Evolutionary conservation across 2,888 invertebrate species (phyloP), one percentile per base, ranked within the genome.

Genomic region (Acanthosepion pharaonis): DNA sequence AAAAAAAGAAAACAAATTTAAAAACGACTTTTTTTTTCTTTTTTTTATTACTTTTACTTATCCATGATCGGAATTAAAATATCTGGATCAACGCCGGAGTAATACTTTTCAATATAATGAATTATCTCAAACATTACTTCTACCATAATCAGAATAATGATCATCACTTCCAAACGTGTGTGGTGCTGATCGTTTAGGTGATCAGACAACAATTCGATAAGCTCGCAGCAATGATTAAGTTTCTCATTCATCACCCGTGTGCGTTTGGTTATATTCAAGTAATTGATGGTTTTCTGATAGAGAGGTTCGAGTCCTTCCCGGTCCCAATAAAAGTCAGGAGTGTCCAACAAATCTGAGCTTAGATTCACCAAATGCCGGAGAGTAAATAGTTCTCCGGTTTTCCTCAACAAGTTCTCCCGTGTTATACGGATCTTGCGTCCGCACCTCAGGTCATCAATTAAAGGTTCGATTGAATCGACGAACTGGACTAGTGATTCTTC

Each of bases 251-350:
- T 98, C 0, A 99, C 99, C 98, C 98, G 98, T 20, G 99, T 99
- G 95, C 99, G 98, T 96, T 98, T 98, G 0, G 98, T 98, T 95
- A 99, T 98, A 95, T 98, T 98, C 96, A 99, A 98, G 97, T 99
- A 99, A 4, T 98, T 98, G 95, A 98, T 98, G 0, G 98, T 98
- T 97, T 98, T 98, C 95, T 98, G 98, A 97, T 99, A 99, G 15
- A 99, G 98, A 0, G 98, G 98, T 97, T 99, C 99, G 59, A 99
- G 98, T 94, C 98, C 98, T 96, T 99, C 99, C 94, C 99, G 98
- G 96, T 99, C 99, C 99, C 99, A 99, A 97, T 99, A 99, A 97
- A 99, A 99, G 98, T 99, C 99, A 0, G 99, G 99, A 0, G 99
- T 99, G 97, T 99, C 99, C 95, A 99, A 98, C 92, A 99, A 98